phyloP scores from a whole-genome alignment of 2,797 vertebrate species.

The Spheniscus humboldti region DNA sequence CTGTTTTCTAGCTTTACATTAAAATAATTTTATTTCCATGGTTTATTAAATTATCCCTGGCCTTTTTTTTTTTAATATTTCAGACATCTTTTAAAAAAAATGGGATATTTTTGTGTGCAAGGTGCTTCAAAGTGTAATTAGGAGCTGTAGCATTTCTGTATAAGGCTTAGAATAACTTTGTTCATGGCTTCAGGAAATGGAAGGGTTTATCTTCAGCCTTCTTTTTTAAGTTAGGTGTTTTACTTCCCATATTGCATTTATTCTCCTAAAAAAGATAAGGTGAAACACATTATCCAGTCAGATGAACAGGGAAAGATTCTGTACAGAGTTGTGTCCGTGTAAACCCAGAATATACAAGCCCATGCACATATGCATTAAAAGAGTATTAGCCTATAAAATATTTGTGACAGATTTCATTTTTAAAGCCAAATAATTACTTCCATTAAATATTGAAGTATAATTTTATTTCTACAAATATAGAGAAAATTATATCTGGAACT shows the following conservation, averaged over 20 bases:
- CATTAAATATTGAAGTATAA: neutral
- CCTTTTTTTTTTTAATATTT: neutral
- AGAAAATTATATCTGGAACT: neutral
- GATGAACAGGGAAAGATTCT: neutral
- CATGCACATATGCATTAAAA: neutral
- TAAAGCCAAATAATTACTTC: neutral
- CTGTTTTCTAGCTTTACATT: neutral
- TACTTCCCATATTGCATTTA: neutral
- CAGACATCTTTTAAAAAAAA: neutral
- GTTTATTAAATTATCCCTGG: neutral
- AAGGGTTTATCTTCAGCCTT: neutral
- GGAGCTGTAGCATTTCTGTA: neutral
- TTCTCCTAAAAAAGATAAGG: neutral
- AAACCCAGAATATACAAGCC: neutral
- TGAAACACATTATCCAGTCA: neutral
- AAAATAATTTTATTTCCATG: neutral
- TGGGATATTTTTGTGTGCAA: neutral
- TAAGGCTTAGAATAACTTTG: neutral
- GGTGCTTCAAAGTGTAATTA: neutral
- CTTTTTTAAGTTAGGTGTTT: neutral
- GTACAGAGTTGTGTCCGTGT: neutral
- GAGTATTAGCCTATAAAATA: neutral
- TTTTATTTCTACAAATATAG: neutral
- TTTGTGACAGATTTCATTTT: neutral
- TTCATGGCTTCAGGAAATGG: neutral